phyloP scores from a whole-genome alignment of 2,888 invertebrate species.

The Drosophila paramelanica region DNA sequence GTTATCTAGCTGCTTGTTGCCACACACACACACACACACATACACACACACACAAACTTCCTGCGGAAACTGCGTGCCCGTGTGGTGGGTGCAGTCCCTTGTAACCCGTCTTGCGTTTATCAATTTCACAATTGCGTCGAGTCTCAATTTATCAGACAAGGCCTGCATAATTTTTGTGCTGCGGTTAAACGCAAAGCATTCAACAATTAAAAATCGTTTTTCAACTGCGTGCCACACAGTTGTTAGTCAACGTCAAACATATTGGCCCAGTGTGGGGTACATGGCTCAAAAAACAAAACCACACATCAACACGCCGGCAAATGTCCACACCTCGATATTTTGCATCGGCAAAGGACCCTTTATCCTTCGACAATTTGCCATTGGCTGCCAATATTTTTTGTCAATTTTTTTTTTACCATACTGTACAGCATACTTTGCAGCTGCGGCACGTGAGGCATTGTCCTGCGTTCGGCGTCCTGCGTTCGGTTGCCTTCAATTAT shows the following conservation, averaged over 20 bases:
- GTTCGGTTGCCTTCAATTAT: constrained; percentile 81
- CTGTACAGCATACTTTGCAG: constrained; percentile 29
- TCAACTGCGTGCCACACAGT: constrained; percentile 51
- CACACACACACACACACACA: constrained; percentile 20
- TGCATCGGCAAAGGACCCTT: constrained; percentile 21
- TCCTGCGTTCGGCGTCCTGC: constrained; percentile 20
- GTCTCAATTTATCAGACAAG: constrained; percentile 46
- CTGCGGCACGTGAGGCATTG: constrained; percentile 57
- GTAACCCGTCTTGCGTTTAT: constrained; percentile 36
- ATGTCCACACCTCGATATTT: constrained; percentile 44
- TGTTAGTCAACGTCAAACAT: constrained; percentile 60
- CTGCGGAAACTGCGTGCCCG: constrained; percentile 66
- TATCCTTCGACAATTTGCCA: constrained; percentile 72
- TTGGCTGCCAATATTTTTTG: constrained; percentile 71
- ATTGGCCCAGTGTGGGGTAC: constrained; percentile 40
- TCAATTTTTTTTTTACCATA: constrained; percentile 32
- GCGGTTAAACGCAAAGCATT: constrained; percentile 51
- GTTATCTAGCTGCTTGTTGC: constrained; percentile 47
- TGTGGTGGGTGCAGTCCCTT: constrained; percentile 24
- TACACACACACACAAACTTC: constrained; percentile 33
- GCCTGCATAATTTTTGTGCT: constrained; percentile 48
- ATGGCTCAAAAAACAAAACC: constrained; percentile 73
- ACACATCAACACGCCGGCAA: constrained; percentile 78
- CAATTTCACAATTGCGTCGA: constrained; percentile 58
- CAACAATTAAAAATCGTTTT: constrained; percentile 81